Evolutionary conservation across 2,888 invertebrate species (phyloP), one percentile per base, ranked within the genome.

Genomic region (Chrysopilus asiliformis): DNA sequence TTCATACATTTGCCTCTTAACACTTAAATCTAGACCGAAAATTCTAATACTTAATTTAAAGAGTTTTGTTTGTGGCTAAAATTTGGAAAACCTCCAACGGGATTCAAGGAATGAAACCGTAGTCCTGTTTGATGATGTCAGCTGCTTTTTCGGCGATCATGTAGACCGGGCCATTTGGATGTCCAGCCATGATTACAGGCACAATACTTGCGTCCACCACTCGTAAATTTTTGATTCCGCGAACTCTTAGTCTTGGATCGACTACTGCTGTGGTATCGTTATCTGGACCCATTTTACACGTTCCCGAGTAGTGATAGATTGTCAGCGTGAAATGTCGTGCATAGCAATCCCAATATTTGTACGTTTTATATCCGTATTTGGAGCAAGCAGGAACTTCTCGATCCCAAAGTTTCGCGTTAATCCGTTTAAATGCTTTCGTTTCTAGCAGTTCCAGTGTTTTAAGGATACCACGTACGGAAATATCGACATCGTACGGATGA

Each of bases 271-370:
- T 57, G 0, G 68, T 64, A 53, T 78, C 76, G 2, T 53, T 57
- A 15, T 49, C 51, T 1, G 76, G 72, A 0, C 77, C 78, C 79
- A 79, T 79, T 46, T 74, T 74, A 43, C 71, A 68, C 0, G 76
- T 76, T 1, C 75, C 72, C 16, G 63, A 58, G 25, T 76, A 76
- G 47, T 78, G 76, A 46, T 76, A 74, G 48, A 75, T 67, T 39
- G 76, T 75, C n/a, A 68, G 65, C 1, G 76, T 72, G 25, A 74
- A 56, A 41, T 74, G 71, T n/a, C 70, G 66, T 5, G 72, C 62
- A 14, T 73, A 72, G 52, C 79, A 79, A 34, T 73, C 68, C 75
- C 76, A 78, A 49, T 77, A 79, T 18, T 66, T 67, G 44, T 74
- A 71, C 3, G 68, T 65, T 29, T 65, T 68, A 44, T 73, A 74